These are phyloP conservation scores for Oophaga pumilio DNA, from an alignment of 2,113 vertebrate genomes.

Conservation along the genomic window DNA sequence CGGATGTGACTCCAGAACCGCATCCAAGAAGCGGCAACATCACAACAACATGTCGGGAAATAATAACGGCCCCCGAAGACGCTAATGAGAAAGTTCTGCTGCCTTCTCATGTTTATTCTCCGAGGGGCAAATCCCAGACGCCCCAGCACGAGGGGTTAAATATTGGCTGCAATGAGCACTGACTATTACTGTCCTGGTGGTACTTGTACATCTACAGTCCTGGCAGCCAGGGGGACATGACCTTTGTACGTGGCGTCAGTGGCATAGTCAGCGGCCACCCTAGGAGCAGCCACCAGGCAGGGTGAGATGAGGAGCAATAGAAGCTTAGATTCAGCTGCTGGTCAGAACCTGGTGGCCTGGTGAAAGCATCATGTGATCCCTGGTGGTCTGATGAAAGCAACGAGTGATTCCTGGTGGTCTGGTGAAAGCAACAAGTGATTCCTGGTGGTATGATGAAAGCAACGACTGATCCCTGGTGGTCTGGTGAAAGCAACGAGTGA, in stretches of 20 bases:
- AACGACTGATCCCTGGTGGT: too few species aligned
- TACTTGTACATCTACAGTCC: background rate
- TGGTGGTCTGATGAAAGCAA: background rate
- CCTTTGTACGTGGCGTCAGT: background rate
- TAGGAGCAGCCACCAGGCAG: background rate
- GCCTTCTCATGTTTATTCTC: background rate
- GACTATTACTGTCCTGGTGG: background rate
- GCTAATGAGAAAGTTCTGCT: background rate
- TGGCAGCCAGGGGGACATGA: background rate
- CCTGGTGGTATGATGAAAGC: too few species aligned
- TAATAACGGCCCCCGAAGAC: background rate
- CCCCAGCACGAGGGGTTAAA: background rate
- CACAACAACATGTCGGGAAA: slow-evolving; percentile 37
- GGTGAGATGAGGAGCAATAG: background rate
- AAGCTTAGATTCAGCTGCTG: background rate
- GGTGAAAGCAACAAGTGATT: background rate
- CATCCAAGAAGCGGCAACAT: background rate
- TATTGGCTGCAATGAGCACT: background rate
- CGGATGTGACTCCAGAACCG: slow-evolving; percentile 7
- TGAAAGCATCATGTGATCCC: background rate
- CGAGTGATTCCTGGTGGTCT: background rate
- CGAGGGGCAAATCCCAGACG: background rate
- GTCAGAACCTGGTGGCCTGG: background rate
- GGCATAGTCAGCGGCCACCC: background rate
- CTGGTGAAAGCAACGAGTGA: too few species aligned